phyloP scores from a whole-genome alignment of 1,140 invertebrate genomes.

The Pseudomyrmex sp. region DNA sequence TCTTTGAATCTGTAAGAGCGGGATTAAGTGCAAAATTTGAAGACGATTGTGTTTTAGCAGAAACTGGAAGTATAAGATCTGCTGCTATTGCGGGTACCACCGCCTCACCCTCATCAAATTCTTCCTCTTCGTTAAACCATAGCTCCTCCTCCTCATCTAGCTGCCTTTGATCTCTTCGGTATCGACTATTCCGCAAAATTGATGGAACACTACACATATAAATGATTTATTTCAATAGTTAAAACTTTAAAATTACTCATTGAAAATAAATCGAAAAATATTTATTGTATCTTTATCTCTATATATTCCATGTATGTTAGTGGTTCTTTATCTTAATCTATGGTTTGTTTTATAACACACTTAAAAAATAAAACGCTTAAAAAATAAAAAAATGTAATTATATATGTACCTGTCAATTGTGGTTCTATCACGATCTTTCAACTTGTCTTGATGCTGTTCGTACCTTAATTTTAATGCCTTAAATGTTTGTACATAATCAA shows the following conservation, averaged over 20 bases:
- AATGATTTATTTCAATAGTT: conserved; percentile 27
- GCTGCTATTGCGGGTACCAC: conserved; percentile 86
- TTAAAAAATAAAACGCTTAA: not conserved
- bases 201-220: conserved; percentile 87
- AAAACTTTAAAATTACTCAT: conserved; percentile 10
- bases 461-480: conserved; percentile 96
- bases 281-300: not conserved
- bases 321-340: not conserved
- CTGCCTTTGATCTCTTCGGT: conserved; percentile 95
- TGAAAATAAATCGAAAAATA: not conserved
- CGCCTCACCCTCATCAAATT: conserved; percentile 93
- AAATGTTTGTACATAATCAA: conserved; percentile 99
- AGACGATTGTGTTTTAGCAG: conserved; percentile 82
- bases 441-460: conserved; percentile 97
- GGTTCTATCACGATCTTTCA: conserved; percentile 93
- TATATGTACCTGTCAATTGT: conserved; percentile 88
- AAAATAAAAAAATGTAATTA: conserved; percentile 2
- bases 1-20: conserved; percentile 78
- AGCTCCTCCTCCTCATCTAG: conserved; percentile 99
- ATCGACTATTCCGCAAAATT: conserved; percentile 92
- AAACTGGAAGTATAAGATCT: conserved; percentile 79
- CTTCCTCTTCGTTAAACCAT: conserved; percentile 99
- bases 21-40: conserved; percentile 82
- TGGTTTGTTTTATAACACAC: not conserved
- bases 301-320: not conserved